These are phyloP conservation scores for Poeciliopsis retropinna DNA, from an alignment of 2,113 vertebrate genomes.

Conservation along the genomic window DNA sequence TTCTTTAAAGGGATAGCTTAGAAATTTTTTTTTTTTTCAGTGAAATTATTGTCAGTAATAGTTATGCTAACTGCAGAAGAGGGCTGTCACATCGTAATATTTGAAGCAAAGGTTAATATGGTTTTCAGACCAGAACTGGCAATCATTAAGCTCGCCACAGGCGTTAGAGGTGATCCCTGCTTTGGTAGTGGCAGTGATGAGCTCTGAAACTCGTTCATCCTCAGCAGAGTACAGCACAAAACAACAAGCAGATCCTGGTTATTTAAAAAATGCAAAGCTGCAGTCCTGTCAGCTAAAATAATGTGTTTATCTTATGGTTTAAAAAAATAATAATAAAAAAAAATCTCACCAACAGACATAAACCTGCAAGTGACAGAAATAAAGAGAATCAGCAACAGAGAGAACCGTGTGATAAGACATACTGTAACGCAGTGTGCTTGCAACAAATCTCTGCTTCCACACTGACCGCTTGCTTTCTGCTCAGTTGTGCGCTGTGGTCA, in stretches of 20 bases:
- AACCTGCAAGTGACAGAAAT: no score
- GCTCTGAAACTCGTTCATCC: no score
- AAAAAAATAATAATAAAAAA: no score
- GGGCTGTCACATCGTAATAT: background rate
- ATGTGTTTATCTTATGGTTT: no score
- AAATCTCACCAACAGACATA: no score
- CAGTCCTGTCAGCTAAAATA: no score
- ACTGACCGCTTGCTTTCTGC: background rate
- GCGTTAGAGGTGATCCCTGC: background rate
- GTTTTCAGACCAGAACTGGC: background rate
- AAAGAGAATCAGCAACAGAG: no score
- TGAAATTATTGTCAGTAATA: background rate
- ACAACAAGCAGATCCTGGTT: no score
- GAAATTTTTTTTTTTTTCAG: background rate
- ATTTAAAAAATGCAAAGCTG: no score
- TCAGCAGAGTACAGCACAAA: no score
- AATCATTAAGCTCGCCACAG: background rate
- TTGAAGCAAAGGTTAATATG: background rate
- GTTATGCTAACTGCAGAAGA: background rate
- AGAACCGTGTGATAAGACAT: no score
- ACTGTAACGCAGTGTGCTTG: background rate
- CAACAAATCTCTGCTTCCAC: background rate
- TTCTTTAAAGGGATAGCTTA: conserved; percentile 51
- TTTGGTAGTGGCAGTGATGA: background rate
- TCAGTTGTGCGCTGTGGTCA: background rate